Base-by-base conservation (phyloP, 1,140 invertebrate species). In the Cheumatopsyche charites region DNA sequence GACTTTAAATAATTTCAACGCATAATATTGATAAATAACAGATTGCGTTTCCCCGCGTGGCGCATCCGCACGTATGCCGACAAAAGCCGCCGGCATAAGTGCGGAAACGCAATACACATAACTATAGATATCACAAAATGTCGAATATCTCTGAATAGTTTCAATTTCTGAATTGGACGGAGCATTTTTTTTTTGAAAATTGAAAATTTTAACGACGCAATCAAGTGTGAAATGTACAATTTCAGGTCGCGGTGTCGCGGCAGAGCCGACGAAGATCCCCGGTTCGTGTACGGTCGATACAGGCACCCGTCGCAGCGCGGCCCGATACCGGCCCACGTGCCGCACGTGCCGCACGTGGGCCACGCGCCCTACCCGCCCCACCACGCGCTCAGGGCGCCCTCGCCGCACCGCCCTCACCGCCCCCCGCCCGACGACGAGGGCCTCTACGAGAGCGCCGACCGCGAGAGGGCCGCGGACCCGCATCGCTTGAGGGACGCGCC, bases 371-470 rank as follows among this genome's bases (percentile, higher is more conserved):
- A 73, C 36, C 70, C 75, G 62, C 68, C 72, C 47, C 71, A 76
- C 62, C 72, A 75, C 69, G 47, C 47, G 42, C 76, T 80, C 13
- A 79, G 82, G 62, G 79, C 83, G 36, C 84, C 86, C 77, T 84
- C 85, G 71, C 80, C 80, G 71, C 84, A 84, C 78, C 84, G 85
- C 75, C 77, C 83, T 0, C 71, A 62, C 17, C 88, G 88, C 78
- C 89, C 89, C 9, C 88, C 88, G 78, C 89, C 89, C 77, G 91
- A 92, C 77, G 92, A 94, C 75, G 92, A 94, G 81, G 90, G 91
- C 79, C 91, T 94, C 76, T 93, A 94, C 81, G 92, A 93, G 84
- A 92, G 90, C 77, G 92, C 92, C 75, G 92, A 93, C 83, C 88
- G 89, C 80, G 89, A 90, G 78, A 85, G 89, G 80, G 82, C 80